Evolutionary conservation across 1,140 invertebrate species (phyloP), one percentile per base, ranked within the genome.

Genomic region (Alviniconcha marisindica): DNA sequence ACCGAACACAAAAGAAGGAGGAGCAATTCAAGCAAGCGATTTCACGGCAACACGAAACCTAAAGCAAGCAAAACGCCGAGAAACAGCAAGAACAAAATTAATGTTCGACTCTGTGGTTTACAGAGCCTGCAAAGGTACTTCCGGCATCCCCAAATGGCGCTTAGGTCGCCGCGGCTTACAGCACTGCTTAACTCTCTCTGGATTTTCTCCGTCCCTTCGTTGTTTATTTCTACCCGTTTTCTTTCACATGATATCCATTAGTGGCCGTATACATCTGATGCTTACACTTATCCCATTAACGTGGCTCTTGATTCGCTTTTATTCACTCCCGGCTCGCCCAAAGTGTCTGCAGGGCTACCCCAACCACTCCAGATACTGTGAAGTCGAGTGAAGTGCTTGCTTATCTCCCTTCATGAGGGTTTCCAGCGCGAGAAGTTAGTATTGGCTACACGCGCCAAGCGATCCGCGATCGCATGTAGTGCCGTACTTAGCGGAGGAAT

Each of bases 151-250:
- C n/a, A n/a, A n/a, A n/a, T n/a, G n/a, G n/a, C n/a, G n/a, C n/a
- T n/a, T n/a, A n/a, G n/a, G n/a, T n/a, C n/a, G n/a, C n/a, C n/a
- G n/a, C n/a, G n/a, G n/a, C n/a, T n/a, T n/a, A n/a, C n/a, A n/a
- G n/a, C n/a, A n/a, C n/a, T n/a, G n/a, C n/a, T n/a, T n/a, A n/a
- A n/a, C n/a, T 48, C 44, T 48, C 18, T 71, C 69, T 18, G 7
- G 5, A 71, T 71, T 71, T 36, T 71, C 69, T 66, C 10, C 7
- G 7, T 48, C 44, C 18, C 44, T 36, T 18, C 33, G 28, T 31
- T 71, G 69, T 71, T 71, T 71, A 71, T 38, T 71, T 71, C 69
- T 36, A 71, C 31, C 69, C 69, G 69, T 71, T 28, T 71, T 38
- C 31, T 21, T 31, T 71, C 69, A 71, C 18, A 71, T 18, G 69